Percentiles rank a stretch among this genome's conserved stretches.
Evolutionary conservation across 2,888 invertebrate genomes (phyloP).

Genomic region (Dromius quadrimaculatus): DNA sequence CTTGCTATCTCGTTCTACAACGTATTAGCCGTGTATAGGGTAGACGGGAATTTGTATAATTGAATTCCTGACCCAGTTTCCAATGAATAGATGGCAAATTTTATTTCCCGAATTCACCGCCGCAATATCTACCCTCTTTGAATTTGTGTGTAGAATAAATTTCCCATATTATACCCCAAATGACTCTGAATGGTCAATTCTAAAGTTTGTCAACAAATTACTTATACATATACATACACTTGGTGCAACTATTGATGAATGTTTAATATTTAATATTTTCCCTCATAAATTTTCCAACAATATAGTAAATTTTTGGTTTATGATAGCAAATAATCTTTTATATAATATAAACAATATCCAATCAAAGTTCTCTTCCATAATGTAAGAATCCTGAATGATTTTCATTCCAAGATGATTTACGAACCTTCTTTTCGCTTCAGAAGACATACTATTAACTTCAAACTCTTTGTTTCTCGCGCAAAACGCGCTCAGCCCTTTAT

Average conservation of each 20-base stretch:
- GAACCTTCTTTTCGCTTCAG: neutral
- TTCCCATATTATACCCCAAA: slow-evolving; percentile 7
- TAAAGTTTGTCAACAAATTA: slow-evolving; percentile 33
- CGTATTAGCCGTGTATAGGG: slow-evolving; percentile 32
- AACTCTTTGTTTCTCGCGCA: slow-evolving; percentile 24
- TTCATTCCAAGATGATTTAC: slow-evolving; percentile 1
- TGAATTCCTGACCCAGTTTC: slow-evolving; percentile 51
- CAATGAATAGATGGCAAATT: slow-evolving; percentile 42
- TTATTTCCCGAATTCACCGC: slow-evolving; percentile 36
- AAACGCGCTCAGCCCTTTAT: slow-evolving; percentile 18
- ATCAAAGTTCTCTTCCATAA: neutral
- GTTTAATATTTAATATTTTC: too few relatives aligned
- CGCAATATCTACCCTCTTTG: slow-evolving; percentile 28
- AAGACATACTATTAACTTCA: slow-evolving; percentile 26
- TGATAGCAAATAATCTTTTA: too few relatives aligned
- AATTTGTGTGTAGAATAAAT: slow-evolving; percentile 33
- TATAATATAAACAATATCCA: too few relatives aligned
- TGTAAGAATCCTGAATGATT: slow-evolving; percentile 8
- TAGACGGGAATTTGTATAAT: slow-evolving; percentile 41
- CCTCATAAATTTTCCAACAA: too few relatives aligned
- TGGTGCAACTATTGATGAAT: too few relatives aligned
- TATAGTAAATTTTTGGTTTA: too few relatives aligned
- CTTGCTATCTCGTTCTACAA: neutral
- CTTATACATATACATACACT: too few relatives aligned
- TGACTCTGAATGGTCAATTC: slow-evolving; percentile 21